Evolutionary conservation across 2,888 invertebrate genomes (phyloP).

Genomic region (Pristionchus exspectatus): DNA sequence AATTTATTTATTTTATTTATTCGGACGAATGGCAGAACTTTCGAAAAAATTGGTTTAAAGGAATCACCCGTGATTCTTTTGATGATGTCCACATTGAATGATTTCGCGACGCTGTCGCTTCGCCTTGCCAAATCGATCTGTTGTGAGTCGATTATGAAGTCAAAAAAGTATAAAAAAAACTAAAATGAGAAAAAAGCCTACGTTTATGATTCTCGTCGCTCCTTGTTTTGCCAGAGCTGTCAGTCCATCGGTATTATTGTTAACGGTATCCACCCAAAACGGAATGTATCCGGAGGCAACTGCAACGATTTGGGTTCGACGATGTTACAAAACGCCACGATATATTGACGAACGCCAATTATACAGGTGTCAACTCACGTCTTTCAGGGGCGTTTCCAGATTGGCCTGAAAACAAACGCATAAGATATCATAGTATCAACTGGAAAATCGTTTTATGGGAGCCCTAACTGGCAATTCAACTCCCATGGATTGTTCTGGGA

Average conservation of each 20-base stretch:
- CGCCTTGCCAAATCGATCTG: constrained; percentile 29
- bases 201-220: not conserved
- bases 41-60: not conserved
- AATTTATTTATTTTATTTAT: not conserved
- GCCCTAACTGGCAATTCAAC: no score
- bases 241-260: constrained; percentile 48
- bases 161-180: not conserved
- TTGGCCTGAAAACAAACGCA: not conserved
- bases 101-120: not conserved
- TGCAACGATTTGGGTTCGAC: not conserved
- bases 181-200: not conserved
- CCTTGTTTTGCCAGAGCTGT: constrained; percentile 25
- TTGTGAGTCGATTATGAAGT: not conserved
- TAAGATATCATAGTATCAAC: no score
- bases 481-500: not conserved
- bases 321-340: not conserved
- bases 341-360: not conserved
- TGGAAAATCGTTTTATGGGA: no score
- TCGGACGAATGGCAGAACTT: not conserved
- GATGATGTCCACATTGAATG: not conserved
- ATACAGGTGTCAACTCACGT: not conserved
- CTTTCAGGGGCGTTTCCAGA: not conserved
- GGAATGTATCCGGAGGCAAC: constrained; percentile 32
- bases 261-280: constrained; percentile 40
- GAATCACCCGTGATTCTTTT: constrained; percentile 3